Conservation (phyloP, 2,888 invertebrate genomes). For the Melinopterus prodromus region DNA sequence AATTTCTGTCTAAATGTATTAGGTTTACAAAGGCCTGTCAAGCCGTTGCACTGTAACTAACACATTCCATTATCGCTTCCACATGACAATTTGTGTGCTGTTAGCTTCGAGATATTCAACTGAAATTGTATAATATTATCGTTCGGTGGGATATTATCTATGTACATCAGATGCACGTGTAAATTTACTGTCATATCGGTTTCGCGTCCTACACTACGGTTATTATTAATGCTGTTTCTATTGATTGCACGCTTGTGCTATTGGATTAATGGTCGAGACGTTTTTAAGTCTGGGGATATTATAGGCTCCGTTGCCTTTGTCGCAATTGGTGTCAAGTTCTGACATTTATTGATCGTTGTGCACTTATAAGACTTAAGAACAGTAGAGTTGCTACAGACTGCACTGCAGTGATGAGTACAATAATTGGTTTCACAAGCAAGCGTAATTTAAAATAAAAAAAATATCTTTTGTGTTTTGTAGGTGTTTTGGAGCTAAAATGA, state of each 20-base stretch:
- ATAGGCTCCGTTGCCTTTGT: no score
- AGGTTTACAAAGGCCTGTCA: not conserved
- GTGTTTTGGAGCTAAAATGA: no score
- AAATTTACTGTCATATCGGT: not conserved
- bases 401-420: no score
- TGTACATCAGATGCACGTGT: not conserved
- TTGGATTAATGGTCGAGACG: not conserved
- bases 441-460: no score
- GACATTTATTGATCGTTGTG: no score
- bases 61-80: not conserved
- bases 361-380: no score
- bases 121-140: not conserved
- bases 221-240: not conserved
- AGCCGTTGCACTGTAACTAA: not conserved
- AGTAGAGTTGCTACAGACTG: no score
- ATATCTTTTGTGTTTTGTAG: no score
- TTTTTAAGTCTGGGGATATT: not conserved
- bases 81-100: not conserved
- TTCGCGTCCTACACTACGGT: not conserved
- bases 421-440: no score
- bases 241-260: not conserved
- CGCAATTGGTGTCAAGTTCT: no score
- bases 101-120: no score
- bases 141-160: not conserved
- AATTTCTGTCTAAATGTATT: not conserved